A percentile compares a stretch with the other conserved stretches of the same genome.
Evolutionary conservation across 2,888 invertebrate species (phyloP).

Genomic region (Andrena minutula): DNA sequence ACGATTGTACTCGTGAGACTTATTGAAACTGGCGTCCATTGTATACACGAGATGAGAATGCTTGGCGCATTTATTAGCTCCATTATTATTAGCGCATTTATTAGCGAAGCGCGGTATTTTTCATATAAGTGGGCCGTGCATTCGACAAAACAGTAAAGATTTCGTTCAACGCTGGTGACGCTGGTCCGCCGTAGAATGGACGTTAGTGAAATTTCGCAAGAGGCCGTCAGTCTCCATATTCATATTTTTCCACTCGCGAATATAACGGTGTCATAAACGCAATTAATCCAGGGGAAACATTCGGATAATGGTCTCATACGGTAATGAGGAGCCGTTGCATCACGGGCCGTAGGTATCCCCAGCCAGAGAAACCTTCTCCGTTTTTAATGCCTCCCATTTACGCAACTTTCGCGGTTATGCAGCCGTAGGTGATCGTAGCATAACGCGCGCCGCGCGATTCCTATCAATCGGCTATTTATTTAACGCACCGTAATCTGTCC

Average conservation of each 20-base stretch:
- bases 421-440: background rate
- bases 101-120: slow-evolving; percentile 29
- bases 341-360: background rate
- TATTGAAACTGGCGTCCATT: slow-evolving; percentile 7
- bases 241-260: background rate
- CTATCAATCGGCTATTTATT: slow-evolving; percentile 32
- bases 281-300: background rate
- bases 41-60: slow-evolving; percentile 15
- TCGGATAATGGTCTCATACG: background rate
- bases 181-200: slow-evolving; percentile 8
- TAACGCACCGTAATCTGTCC: background rate
- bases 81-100: slow-evolving; percentile 34
- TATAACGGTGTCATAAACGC: background rate
- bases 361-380: background rate
- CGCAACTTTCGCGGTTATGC: slow-evolving; percentile 27
- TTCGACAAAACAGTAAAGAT: slow-evolving; percentile 33
- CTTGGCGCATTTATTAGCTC: slow-evolving; percentile 36
- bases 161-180: slow-evolving; percentile 21
- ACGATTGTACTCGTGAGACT: background rate
- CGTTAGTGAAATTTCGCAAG: slow-evolving; percentile 25
- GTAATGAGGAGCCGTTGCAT: background rate
- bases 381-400: slow-evolving; percentile 32
- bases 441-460: slow-evolving; percentile 7
- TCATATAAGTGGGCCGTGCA: slow-evolving; percentile 6
- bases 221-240: background rate